Evolutionary conservation across 2,113 vertebrate genomes (phyloP).

Genomic region (Puffinus mauretanicus): DNA sequence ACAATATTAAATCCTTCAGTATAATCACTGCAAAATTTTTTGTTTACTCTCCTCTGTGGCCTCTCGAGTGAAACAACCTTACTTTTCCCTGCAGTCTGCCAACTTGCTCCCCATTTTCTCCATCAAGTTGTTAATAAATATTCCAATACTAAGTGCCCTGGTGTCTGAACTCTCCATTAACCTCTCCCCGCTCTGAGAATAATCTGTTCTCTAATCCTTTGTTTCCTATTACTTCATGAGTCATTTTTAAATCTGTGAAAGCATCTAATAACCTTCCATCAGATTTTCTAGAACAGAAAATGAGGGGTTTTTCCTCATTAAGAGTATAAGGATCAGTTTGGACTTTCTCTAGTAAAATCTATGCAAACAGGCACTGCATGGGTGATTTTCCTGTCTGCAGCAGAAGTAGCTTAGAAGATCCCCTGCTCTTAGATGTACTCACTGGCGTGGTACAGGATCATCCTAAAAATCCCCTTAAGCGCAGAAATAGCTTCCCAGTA

Average conservation of each 20-base stretch:
- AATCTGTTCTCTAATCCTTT: neutral
- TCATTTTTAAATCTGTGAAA: neutral
- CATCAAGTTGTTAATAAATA: neutral
- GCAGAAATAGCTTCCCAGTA: neutral
- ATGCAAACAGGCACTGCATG: neutral
- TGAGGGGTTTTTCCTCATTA: fast-evolving
- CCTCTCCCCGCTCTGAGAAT: neutral
- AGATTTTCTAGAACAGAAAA: neutral
- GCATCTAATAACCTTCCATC: neutral
- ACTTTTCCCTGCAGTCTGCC: neutral
- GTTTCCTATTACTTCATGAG: neutral
- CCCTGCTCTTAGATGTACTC: neutral
- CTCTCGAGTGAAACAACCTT: neutral
- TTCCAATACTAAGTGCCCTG: neutral
- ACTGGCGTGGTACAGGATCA: neutral
- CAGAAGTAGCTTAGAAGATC: neutral
- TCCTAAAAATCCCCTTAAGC: neutral
- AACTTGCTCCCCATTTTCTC: neutral
- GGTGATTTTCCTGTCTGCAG: neutral
- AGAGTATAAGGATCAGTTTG: neutral
- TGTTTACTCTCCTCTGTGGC: neutral
- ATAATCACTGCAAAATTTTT: neutral
- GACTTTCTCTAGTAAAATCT: neutral
- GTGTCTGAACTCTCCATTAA: neutral
- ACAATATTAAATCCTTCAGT: neutral